Evolutionary conservation across 2,888 invertebrate genomes (phyloP), one percentile per base, ranked within the genome.

Genomic region (Leucophenga maculata): DNA sequence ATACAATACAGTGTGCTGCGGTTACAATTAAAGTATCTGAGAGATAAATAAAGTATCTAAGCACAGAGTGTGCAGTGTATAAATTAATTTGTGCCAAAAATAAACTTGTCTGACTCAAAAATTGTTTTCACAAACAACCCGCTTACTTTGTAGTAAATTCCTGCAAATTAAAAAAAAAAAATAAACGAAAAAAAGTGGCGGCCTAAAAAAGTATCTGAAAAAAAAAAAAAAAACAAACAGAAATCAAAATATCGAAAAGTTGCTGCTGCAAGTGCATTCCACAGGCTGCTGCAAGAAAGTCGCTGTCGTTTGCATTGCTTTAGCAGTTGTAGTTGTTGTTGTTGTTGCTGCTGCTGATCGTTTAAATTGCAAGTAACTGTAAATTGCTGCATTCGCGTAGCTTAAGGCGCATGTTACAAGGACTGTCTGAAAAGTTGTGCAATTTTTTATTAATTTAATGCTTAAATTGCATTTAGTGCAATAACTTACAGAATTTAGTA

Each of bases 201-300:
- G 60, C 65, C 18, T 9, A 62, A 69, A 66, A 70, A 68, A 70
- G 26, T 26, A 26, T 26, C 26, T 26, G 26, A 3, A 26, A 2
- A 26, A 26, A 60, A 26, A 70, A 68, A 20, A 22, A 20, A 6
- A 4, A 26, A 32, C 14, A 50, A 65, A 52, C 14, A 57, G 46
- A 16, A 22, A 70, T 68, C 65, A 3, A 57, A 70, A 39, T 46
- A 62, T 62, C 73, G 75, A 83, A 79, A 82, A 83, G 82, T 82
- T 78, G 81, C 78, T 74, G 75, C 76, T 69, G 77, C 81, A 82
- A 82, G 81, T 82, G 81, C 81, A 81, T 81, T 83, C 83, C 81
- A 70, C 82, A 74, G 76, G 70, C 39, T 39, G 39, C 39, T 39
- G 39, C 62, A 77, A 80, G 82, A 82, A 82, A 83, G 83, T 83